Evolutionary conservation across 2,888 invertebrate species (phyloP).

Genomic region (Dendrolimus houi): DNA sequence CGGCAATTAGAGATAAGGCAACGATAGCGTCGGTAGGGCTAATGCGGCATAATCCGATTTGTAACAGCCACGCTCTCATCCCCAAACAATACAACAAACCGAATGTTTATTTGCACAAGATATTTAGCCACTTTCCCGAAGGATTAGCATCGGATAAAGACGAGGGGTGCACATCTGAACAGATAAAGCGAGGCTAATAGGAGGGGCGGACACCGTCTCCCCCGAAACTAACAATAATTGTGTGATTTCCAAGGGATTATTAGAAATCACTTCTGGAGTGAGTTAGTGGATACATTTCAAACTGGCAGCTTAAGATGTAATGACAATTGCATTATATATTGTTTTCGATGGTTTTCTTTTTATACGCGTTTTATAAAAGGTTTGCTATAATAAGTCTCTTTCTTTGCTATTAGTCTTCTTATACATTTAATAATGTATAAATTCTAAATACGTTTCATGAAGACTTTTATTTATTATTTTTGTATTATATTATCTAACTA

Average conservation of each 20-base stretch:
- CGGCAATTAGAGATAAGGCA: conserved; percentile 30
- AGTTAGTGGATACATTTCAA: no score
- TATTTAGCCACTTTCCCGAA: conserved; percentile 73
- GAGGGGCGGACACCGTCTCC: conserved; percentile 53
- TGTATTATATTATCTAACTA: no score
- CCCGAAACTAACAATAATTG: conserved; percentile 51
- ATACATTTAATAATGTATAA: no score
- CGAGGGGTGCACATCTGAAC: conserved; percentile 44
- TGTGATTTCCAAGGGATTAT: conserved; percentile 58
- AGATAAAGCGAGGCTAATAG: conserved; percentile 65
- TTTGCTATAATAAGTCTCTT: no score
- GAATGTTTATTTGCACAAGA: conserved; percentile 75
- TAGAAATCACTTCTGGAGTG: conserved; percentile 16
- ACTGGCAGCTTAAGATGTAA: no score
- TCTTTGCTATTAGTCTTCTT: no score
- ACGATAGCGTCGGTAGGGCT: conserved; percentile 42
- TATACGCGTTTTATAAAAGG: no score
- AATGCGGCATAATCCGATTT: conserved; percentile 65
- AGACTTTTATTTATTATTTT: no score
- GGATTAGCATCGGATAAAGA: conserved; percentile 64
- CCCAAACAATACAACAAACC: conserved; percentile 47
- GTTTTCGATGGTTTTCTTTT: no score
- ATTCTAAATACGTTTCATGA: no score
- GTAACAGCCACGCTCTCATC: conserved; percentile 50
- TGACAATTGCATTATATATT: no score